These are phyloP conservation scores for Rostratula benghalensis DNA, from an alignment of 2,113 vertebrate species.

Conservation along the genomic window DNA sequence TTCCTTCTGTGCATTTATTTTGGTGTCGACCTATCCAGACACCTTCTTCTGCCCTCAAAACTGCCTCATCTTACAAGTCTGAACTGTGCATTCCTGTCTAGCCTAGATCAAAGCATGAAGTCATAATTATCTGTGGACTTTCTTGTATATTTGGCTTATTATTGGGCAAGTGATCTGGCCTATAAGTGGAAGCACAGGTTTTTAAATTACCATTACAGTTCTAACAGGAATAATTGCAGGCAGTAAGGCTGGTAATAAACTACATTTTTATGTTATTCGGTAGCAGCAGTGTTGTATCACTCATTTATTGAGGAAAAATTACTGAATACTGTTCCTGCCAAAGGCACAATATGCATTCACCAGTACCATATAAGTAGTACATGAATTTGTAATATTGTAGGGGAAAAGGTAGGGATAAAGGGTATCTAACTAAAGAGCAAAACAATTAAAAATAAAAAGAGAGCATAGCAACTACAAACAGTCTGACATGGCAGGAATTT, in stretches of 20 bases:
- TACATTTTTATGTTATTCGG: conserved; percentile 28
- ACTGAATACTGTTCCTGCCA: not conserved
- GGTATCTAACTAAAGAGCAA: not conserved
- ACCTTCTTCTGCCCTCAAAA: not conserved
- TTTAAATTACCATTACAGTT: conserved; percentile 41
- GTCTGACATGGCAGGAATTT: not conserved
- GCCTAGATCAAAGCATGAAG: not conserved
- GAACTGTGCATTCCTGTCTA: not conserved
- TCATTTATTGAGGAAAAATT: conserved; percentile 29
- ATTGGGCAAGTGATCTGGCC: not conserved
- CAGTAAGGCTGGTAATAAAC: not conserved
- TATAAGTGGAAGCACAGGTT: not conserved
- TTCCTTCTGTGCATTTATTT: conserved; percentile 1
- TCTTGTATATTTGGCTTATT: conserved; percentile 23
- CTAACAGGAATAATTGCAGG: not conserved
- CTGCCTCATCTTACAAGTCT: not conserved
- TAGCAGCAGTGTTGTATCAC: conserved; percentile 15
- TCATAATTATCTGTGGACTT: not conserved
- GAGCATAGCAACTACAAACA: not conserved
- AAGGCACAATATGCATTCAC: conserved; percentile 22
- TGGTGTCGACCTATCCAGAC: not conserved
- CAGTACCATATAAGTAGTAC: not conserved
- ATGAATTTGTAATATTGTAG: not conserved
- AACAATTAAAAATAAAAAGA: not conserved
- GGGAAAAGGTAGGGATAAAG: not conserved